Conservation (phyloP, 2,113 vertebrate genomes). For the Protomyctophum bolini region DNA sequence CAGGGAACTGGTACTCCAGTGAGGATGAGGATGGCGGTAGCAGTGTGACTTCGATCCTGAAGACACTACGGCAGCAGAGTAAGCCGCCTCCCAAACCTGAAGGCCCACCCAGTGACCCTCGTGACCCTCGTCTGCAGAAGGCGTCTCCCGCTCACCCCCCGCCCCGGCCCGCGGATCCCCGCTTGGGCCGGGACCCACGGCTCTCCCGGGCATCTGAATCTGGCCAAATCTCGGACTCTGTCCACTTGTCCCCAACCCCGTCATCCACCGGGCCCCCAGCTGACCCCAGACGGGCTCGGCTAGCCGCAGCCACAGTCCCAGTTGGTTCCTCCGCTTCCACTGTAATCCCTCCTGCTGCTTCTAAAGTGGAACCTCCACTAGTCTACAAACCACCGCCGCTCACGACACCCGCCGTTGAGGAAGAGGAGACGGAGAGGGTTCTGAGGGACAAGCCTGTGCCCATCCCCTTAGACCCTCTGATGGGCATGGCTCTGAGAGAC, state of each 20-base stretch:
- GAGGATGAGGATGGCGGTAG: slow-evolving; percentile 92
- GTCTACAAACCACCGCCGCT: slow-evolving; percentile 75
- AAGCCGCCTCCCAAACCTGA: slow-evolving; percentile 70
- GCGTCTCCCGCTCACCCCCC: slow-evolving; percentile 42
- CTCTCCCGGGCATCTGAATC: slow-evolving; percentile 76
- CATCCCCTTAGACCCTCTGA: slow-evolving; percentile 87
- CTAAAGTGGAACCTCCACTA: slow-evolving; percentile 69
- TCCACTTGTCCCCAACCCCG: slow-evolving; percentile 17
- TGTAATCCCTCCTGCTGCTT: slow-evolving; percentile 72
- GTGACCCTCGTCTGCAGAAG: slow-evolving; percentile 88
- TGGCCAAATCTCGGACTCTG: slow-evolving; percentile 42
- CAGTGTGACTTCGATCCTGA: slow-evolving; percentile 93
- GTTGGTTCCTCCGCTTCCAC: slow-evolving; percentile 65
- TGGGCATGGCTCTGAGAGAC: slow-evolving; percentile 84
- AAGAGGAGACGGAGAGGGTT: slow-evolving; percentile 88
- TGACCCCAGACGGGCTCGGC: slow-evolving; percentile 76
- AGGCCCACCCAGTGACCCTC: slow-evolving; percentile 75
- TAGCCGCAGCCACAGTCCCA: slow-evolving; percentile 10
- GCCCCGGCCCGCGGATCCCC: slow-evolving; percentile 84
- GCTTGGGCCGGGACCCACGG: slow-evolving; percentile 86
- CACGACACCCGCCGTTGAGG: slow-evolving; percentile 70
- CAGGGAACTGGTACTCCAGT: slow-evolving; percentile 96
- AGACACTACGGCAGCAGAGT: slow-evolving; percentile 89
- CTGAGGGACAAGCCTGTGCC: slow-evolving; percentile 86
- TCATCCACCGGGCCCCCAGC: slow-evolving; percentile 55